Percentiles rank a stretch among this genome's conserved stretches.
Conservation (phyloP, 2,113 vertebrate species). For the Gallinago jamesoni region DNA sequence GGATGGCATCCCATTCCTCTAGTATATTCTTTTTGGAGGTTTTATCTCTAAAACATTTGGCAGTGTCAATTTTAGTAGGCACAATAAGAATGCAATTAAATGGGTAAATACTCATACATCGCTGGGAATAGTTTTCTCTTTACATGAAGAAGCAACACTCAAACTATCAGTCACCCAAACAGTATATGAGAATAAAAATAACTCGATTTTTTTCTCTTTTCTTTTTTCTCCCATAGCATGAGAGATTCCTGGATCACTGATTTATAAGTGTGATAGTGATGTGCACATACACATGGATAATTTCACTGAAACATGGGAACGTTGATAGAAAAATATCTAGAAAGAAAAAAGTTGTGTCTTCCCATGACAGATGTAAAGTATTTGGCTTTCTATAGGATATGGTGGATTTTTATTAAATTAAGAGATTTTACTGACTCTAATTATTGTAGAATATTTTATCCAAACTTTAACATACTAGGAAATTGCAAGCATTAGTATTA, state of each 20-base stretch:
- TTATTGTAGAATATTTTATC: not conserved
- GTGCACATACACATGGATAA: not conserved
- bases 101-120: not conserved
- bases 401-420: not conserved
- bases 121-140: not conserved
- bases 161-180: not conserved
- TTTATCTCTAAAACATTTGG: not conserved
- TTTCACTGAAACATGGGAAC: not conserved
- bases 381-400: not conserved
- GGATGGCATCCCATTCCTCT: rapidly evolving
- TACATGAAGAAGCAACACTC: not conserved
- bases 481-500: not conserved
- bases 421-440: not conserved
- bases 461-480: not conserved
- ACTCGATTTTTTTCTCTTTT: not conserved
- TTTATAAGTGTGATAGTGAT: not conserved
- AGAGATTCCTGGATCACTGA: not conserved
- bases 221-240: not conserved
- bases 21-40: not conserved
- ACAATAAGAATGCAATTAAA: not conserved
- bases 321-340: not conserved
- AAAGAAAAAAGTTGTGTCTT: not conserved
- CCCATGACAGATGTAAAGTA: not conserved
- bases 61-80: not conserved
- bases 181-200: not conserved